Conservation (phyloP, 2,797 vertebrate genomes). For the Gephyroberyx darwinii region DNA sequence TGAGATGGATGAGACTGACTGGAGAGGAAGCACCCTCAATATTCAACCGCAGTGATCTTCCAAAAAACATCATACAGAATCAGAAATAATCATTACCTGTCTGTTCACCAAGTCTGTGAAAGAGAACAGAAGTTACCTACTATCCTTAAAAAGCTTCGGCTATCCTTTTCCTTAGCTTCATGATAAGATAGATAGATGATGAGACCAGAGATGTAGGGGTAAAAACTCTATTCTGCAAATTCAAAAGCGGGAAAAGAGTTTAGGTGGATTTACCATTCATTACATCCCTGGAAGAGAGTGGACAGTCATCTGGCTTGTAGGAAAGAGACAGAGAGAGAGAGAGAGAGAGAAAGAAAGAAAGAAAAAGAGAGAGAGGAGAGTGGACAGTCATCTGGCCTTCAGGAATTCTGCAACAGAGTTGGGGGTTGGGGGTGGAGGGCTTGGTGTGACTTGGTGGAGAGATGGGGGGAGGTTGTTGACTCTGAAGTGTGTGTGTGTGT, state of each 20-base stretch:
- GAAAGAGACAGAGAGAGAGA: constrained; percentile 1
- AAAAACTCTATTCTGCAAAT: too few relatives aligned
- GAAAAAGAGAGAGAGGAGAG: constrained; percentile 27
- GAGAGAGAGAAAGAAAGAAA: constrained; percentile 17
- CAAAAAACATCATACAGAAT: constrained; percentile 10
- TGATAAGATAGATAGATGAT: constrained; percentile 4
- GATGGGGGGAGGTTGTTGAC: constrained; percentile 52
- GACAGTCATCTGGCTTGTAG: constrained; percentile 19
- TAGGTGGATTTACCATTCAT: background rate
- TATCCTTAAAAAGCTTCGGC: too few relatives aligned
- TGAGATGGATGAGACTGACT: constrained; percentile 62
- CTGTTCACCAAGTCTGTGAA: too few relatives aligned
- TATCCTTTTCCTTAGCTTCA: too few relatives aligned
- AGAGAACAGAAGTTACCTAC: too few relatives aligned
- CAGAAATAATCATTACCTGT: background rate
- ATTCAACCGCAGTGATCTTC: constrained; percentile 50
- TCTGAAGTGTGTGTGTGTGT: constrained; percentile 36
- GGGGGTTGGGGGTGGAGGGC: constrained; percentile 32
- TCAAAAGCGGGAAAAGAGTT: background rate
- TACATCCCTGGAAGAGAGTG: background rate
- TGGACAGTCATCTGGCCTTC: constrained; percentile 58
- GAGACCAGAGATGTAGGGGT: background rate
- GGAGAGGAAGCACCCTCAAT: constrained; percentile 57
- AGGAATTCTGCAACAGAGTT: constrained; percentile 44
- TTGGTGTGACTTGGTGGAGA: constrained; percentile 53